These are phyloP conservation scores for Cyphomyrus discorhynchus DNA, from an alignment of 2,113 vertebrate genomes.

Conservation along the genomic window DNA sequence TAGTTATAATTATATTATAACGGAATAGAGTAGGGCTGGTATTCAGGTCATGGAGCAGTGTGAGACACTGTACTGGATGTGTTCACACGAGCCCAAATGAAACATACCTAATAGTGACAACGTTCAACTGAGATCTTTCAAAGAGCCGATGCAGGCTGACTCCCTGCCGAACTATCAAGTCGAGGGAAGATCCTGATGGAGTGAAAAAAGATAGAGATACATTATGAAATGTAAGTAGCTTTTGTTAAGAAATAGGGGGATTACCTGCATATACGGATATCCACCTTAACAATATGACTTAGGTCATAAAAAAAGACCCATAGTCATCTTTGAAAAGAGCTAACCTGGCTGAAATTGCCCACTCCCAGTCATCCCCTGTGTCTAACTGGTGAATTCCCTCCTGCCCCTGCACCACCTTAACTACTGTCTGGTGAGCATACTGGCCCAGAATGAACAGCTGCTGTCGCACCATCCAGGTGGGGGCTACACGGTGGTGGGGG, in stretches of 20 bases:
- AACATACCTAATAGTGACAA: background rate
- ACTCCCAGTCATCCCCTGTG: background rate
- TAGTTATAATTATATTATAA: too few relatives aligned
- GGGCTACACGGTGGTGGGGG: background rate
- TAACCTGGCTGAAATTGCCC: background rate
- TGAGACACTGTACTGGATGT: background rate
- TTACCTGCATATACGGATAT: background rate
- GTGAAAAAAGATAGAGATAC: background rate
- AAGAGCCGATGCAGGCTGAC: background rate
- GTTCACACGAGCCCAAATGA: background rate
- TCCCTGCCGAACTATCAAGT: background rate
- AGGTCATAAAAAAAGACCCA: background rate
- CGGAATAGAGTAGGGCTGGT: background rate
- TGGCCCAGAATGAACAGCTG: background rate
- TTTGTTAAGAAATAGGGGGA: background rate
- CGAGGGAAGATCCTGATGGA: background rate
- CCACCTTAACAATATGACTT: background rate
- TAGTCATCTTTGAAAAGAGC: background rate
- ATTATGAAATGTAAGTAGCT: background rate
- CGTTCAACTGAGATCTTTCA: background rate
- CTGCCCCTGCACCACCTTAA: background rate
- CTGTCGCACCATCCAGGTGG: background rate
- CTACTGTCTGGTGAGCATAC: background rate
- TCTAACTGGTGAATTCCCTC: background rate
- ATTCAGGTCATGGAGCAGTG: background rate